phyloP scores from a whole-genome alignment of 2,113 vertebrate genomes.

The Microtus richardsoni region DNA sequence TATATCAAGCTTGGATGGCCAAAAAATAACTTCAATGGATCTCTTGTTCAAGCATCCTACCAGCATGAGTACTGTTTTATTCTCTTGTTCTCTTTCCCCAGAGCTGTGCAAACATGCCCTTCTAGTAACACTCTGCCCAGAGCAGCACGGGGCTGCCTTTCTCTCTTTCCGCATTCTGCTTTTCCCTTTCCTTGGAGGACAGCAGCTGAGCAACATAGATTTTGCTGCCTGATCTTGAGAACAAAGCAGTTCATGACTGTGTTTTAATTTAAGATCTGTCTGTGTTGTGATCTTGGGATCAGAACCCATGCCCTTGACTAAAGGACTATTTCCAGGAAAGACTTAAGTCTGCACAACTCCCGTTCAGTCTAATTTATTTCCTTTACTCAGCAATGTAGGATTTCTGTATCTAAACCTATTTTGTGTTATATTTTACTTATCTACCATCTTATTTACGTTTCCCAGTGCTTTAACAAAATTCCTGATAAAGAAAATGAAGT shows the following conservation, averaged over 20 bases:
- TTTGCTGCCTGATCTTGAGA: slow-evolving; percentile 54
- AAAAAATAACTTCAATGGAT: slow-evolving; percentile 90
- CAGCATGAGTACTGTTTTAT: slow-evolving; percentile 93
- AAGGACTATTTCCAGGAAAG: slow-evolving; percentile 16
- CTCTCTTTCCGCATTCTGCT: slow-evolving; percentile 42
- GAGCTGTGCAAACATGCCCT: slow-evolving; percentile 4
- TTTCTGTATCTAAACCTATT: background rate
- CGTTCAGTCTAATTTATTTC: background rate
- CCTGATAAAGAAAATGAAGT: background rate
- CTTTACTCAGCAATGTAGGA: slow-evolving; percentile 15
- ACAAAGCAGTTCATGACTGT: slow-evolving; percentile 58
- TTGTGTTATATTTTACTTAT: slow-evolving; percentile 2
- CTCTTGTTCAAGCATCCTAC: slow-evolving; percentile 92
- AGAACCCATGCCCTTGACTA: background rate
- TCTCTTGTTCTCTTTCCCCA: slow-evolving; percentile 22
- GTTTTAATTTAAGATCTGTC: slow-evolving; percentile 63
- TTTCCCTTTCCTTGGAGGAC: slow-evolving; percentile 58
- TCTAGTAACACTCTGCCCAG: slow-evolving; percentile 40
- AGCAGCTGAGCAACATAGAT: slow-evolving; percentile 54
- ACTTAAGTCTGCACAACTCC: background rate
- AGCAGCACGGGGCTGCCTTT: slow-evolving; percentile 52
- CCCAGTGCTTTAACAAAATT: background rate
- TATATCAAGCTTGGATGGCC: slow-evolving; percentile 98
- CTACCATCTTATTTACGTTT: background rate
- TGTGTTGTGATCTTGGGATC: slow-evolving; percentile 50